Base-by-base conservation (phyloP, 1,140 invertebrate species). In the Caerostris extrusa region DNA sequence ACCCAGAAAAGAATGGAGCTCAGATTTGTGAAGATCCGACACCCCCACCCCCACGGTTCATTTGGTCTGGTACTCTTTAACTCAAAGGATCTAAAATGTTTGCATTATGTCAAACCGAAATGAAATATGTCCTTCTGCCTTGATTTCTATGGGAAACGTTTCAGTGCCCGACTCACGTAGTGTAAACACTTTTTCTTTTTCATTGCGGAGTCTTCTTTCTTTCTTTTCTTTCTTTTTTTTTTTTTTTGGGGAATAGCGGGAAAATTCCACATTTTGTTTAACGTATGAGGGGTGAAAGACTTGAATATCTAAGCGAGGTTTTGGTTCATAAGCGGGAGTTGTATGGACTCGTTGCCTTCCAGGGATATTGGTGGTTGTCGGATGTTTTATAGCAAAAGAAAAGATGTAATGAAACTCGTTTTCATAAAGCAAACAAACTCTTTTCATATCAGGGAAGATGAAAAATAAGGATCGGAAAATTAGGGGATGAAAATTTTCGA, bases 41-140 rank as follows among this genome's bases (percentile, higher is more conserved):
- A 85, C 3, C 82, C 3, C 7, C 53, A 3, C 4, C 64, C n/a
- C 64, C n/a, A 1, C 3, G 7, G 82, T 85, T 85, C 82, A 85
- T 57, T 85, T 85, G 82, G 82, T 85, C n/a, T 55, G 55, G 34
- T n/a, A 85, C 82, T 85, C 57, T 34, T 56, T 58, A 85, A 85
- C 82, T 85, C 82, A 85, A 85, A 85, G 57, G 55, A 57, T 85
- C 82, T 19, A 85, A 85, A 85, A 85, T 85, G 86, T 64, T 88
- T 88, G 86, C 86, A 88, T 88, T 88, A 88, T 88, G 86, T 88
- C 86, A 88, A 88, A 88, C 61, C 60, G 86, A 88, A 88, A 88
- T 88, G 86, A 88, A 88, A 88, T 88, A 88, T 88, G 86, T 88
- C n/a, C 57, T 53, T 50, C 58, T 50, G 58, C 53, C 34, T 8